phyloP scores from a whole-genome alignment of 2,888 invertebrate genomes.

The Dyspetes luteomarginatus region DNA sequence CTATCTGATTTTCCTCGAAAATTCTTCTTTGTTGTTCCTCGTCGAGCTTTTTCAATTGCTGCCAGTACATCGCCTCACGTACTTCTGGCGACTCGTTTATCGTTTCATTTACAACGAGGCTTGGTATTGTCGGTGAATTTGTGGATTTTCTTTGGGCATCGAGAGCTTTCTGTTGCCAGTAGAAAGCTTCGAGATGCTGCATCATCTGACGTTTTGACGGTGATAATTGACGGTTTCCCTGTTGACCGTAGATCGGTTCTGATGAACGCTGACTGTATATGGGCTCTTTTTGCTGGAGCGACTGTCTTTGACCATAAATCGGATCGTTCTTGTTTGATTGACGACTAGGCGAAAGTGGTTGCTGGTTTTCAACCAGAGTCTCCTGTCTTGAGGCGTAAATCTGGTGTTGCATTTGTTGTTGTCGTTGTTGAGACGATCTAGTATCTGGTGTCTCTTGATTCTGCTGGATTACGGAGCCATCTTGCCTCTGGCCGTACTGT shows the following conservation, averaged over 20 bases:
- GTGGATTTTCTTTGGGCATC: slow-evolving; percentile 75
- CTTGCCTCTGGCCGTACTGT: too few relatives aligned
- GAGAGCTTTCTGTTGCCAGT: slow-evolving; percentile 81
- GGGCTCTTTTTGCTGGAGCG: slow-evolving; percentile 63
- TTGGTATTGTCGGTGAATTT: slow-evolving; percentile 57
- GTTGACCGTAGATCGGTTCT: slow-evolving; percentile 69
- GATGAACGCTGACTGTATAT: slow-evolving; percentile 69
- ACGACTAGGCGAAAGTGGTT: slow-evolving; percentile 33
- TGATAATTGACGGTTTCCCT: slow-evolving; percentile 69
- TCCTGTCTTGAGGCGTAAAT: slow-evolving; percentile 52
- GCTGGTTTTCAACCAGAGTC: slow-evolving; percentile 18
- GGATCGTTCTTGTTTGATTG: slow-evolving; percentile 37
- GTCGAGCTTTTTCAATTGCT: slow-evolving; percentile 87
- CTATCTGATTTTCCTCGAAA: slow-evolving; percentile 75
- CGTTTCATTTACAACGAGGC: background rate
- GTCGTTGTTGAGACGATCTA: slow-evolving; percentile 33
- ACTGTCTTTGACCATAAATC: slow-evolving; percentile 54
- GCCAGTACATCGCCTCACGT: slow-evolving; percentile 88
- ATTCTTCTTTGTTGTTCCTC: slow-evolving; percentile 84
- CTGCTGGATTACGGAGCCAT: too few relatives aligned
- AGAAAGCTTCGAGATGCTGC: slow-evolving; percentile 79
- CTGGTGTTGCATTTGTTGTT: slow-evolving; percentile 28
- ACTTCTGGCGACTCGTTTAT: slow-evolving; percentile 76
- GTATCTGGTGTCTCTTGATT: slow-evolving; percentile 12
- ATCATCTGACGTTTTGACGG: slow-evolving; percentile 79